These are phyloP conservation scores for Pseudotriccus pelzelni DNA, from an alignment of 2,797 vertebrate genomes.

Conservation along the genomic window DNA sequence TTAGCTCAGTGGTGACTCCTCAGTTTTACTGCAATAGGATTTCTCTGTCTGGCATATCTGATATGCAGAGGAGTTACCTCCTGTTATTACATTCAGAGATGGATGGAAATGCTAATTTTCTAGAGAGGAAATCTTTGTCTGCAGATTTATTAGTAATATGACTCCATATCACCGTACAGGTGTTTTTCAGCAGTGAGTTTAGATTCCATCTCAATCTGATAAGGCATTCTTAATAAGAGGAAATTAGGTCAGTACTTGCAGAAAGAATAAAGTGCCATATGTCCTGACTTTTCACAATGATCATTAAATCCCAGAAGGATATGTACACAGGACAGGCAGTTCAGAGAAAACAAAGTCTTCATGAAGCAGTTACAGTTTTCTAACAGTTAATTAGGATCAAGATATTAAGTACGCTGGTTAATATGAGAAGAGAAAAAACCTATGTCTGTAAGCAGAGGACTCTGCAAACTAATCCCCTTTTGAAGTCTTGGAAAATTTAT, in stretches of 20 bases:
- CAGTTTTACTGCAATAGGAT: slow-evolving; percentile 47
- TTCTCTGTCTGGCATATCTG: slow-evolving; percentile 58
- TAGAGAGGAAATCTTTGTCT: slow-evolving; percentile 63
- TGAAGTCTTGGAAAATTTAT: neutral
- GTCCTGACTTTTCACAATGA: slow-evolving; percentile 25
- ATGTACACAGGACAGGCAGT: slow-evolving; percentile 3
- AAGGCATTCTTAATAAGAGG: slow-evolving; percentile 64
- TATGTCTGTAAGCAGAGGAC: neutral
- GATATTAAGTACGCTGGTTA: slow-evolving; percentile 11
- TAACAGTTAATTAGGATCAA: slow-evolving; percentile 45
- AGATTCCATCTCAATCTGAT: slow-evolving; percentile 76
- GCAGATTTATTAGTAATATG: slow-evolving; percentile 68
- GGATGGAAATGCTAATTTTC: slow-evolving; percentile 68
- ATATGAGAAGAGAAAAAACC: slow-evolving; percentile 13
- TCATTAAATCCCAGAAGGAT: neutral
- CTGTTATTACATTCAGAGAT: slow-evolving; percentile 44
- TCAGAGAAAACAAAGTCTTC: slow-evolving; percentile 45
- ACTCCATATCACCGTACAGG: slow-evolving; percentile 75
- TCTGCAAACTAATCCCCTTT: neutral
- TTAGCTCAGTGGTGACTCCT: slow-evolving; percentile 65
- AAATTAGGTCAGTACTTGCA: slow-evolving; percentile 56
- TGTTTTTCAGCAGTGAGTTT: slow-evolving; percentile 61
- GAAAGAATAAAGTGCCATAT: slow-evolving; percentile 59
- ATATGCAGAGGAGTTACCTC: slow-evolving; percentile 37
- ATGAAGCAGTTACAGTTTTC: slow-evolving; percentile 49